Base-by-base conservation (phyloP, 2,113 vertebrate genomes). In the Dendropsophus ebraccatus region DNA sequence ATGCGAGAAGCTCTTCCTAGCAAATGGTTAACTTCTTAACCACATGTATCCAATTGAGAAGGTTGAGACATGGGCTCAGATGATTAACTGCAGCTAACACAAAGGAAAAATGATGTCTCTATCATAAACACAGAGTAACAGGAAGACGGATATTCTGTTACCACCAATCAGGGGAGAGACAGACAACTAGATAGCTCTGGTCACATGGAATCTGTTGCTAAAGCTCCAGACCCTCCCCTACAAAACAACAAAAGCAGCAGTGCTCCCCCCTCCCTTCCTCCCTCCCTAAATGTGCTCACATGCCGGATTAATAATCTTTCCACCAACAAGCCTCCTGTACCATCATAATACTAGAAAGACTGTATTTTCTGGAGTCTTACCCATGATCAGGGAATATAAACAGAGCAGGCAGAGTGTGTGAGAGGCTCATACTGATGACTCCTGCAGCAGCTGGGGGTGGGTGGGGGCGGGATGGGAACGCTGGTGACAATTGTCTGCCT, bases 171-270 rank as follows among this genome's bases (percentile, higher is more conserved):
- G 89, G 87, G 87, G 84, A 85, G 83, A 91, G 90, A 72, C 89
- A 88, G 90, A 88, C 62, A 85, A 86, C 89, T 19, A 87, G 90
- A 73, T 50, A 19, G 67, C 88, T 86, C 87, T 87, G 89, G 89
- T 88, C 90, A 90, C 90, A 93, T 90, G 90, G 91, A 90, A 91
- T 90, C 80, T 90, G 89, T 90, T 85, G 80, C 88, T 90, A 88
- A 89, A 90, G 88, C 89, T 87, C 52, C 76, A 72, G 65, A 56
- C n/a, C 73, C 87, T 89, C 89, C 88, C 88, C 89, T 88, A 88
- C 77, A 72, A 70, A 80, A 86, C 89, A 90, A 89, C 82, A 90
- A 82, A 88, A 89, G 85, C 88, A 25, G 10, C 83, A 86, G 65
- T 58, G 30, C 62, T 21, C 12, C 69, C 65, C 62, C 85, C 60